Base-by-base conservation (phyloP, 2,888 invertebrate species). In the Caenorhabditis wallacei region DNA sequence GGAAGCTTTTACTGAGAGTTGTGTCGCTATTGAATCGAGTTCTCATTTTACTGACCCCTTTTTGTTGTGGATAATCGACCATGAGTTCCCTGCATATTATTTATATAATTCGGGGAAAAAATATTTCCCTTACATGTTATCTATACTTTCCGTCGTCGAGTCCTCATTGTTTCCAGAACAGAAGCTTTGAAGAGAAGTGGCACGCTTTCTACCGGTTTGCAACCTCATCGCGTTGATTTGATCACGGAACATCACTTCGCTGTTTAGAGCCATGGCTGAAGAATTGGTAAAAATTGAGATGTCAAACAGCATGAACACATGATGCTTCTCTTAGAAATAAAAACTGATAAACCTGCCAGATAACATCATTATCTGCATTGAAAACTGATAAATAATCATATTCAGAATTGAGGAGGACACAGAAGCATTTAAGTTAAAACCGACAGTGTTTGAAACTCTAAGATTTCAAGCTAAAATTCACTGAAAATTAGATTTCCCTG, bases 11-110 rank as follows among this genome's bases (percentile, higher is more conserved):
- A 56, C 79, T 80, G 24, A 83, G 40, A 1, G 43, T 57, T 10
- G 71, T 75, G n/a, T 83, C 83, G 24, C 83, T 83, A 37, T 83
- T 83, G 80, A 70, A 80, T 1, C 83, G 63, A n/a, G 71, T 46
- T 43, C 75, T 61, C 80, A 83, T 75, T 1, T 63, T 59, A 37
- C 71, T 71, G 20, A 69, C 57, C 7, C 83, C 83, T 40, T 83
- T 75, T n/a, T 78, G 64, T 57, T 80, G 70, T 2, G 83, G 83
- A 37, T 83, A 83, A 61, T 83, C 83, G 0, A 78, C 75, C 70
- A 80, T 57, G n/a, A 75, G 22, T 24, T 63, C 79, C 48, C 82
- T 79, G 57, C 18, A 68, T n/a, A n/a, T n/a, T n/a, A n/a, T n/a
- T n/a, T n/a, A 56, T 16, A 22, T 10, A 37, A 40, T 11, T 10